These are phyloP conservation scores for Thalassarche chlororhynchos DNA, from an alignment of 2,113 vertebrate species.

Conservation along the genomic window DNA sequence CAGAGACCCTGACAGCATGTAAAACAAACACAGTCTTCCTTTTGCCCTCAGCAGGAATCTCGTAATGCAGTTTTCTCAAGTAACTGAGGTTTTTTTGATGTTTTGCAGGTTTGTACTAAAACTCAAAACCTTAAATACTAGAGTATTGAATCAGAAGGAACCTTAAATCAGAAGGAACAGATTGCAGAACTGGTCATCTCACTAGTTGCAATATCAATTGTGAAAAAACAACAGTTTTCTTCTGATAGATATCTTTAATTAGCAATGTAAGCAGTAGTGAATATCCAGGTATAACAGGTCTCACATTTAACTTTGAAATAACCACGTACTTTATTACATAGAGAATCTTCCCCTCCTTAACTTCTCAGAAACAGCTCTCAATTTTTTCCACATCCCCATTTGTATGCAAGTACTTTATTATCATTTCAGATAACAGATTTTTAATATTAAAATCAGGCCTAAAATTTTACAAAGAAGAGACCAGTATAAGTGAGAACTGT, in stretches of 20 bases:
- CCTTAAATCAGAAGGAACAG: not conserved
- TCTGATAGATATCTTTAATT: not conserved
- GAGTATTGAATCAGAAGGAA: not conserved
- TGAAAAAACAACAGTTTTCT: not conserved
- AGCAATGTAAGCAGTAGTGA: not conserved
- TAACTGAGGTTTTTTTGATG: not conserved
- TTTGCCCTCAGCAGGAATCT: not conserved
- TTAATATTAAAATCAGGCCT: not conserved
- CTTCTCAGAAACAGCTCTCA: not conserved
- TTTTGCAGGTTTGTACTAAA: not conserved
- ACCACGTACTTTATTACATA: not conserved
- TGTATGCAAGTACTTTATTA: not conserved
- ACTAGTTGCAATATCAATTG: not conserved
- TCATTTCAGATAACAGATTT: not conserved
- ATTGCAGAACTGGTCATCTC: not conserved
- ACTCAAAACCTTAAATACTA: not conserved
- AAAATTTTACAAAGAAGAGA: not conserved
- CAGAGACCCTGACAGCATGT: not conserved
- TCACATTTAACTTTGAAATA: not conserved
- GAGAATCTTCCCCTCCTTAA: not conserved
- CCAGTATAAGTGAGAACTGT: not conserved
- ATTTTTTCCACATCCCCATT: not conserved
- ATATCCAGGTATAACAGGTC: not conserved
- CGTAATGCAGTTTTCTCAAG: not conserved
- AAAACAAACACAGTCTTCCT: not conserved